Evolutionary conservation across 1,140 invertebrate species (phyloP).

Genomic region (Hydropsyche tenuis): DNA sequence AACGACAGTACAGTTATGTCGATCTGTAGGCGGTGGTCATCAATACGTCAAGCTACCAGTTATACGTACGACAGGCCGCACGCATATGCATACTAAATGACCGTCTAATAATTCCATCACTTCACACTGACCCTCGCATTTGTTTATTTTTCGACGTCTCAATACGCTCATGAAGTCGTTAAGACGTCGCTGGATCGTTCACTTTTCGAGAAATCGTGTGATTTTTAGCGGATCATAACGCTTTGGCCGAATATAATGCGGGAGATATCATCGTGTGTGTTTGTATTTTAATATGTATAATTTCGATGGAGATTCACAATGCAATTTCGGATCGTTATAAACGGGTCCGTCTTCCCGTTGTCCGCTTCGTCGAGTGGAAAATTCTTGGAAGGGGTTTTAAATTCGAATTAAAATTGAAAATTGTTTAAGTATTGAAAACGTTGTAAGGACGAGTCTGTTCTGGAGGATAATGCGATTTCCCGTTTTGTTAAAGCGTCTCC

Average conservation of each 20-base stretch:
- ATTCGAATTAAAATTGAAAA: background rate
- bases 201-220: background rate
- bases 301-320: background rate
- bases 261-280: too few species aligned
- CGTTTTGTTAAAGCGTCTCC: background rate
- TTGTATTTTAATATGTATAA: background rate
- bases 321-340: constrained; percentile 15
- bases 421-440: background rate
- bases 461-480: constrained; percentile 12
- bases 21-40: constrained; percentile 30
- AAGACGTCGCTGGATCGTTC: background rate
- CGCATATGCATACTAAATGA: constrained; percentile 17
- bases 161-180: background rate
- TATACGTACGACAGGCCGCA: background rate
- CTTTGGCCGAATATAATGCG: too few species aligned
- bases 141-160: background rate
- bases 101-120: background rate
- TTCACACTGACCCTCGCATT: background rate
- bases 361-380: constrained; percentile 30
- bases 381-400: background rate
- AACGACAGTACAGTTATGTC: constrained; percentile 44
- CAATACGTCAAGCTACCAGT: constrained; percentile 30
- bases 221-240: too few species aligned
- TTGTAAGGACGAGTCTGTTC: background rate
- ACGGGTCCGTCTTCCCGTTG: constrained; percentile 23